Conservation (phyloP, 1,140 invertebrate genomes). For the Diuraphis noxia region DNA sequence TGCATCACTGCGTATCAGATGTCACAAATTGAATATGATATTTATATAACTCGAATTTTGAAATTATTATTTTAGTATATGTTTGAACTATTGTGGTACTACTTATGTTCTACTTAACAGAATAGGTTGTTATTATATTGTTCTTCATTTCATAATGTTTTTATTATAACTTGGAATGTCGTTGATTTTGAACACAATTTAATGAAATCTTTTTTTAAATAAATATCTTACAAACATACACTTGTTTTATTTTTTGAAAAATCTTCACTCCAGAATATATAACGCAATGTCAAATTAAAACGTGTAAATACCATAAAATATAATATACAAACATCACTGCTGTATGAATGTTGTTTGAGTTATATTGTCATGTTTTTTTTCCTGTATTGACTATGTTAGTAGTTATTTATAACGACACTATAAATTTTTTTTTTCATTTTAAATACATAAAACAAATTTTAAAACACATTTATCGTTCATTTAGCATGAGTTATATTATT, state of each 20-base stretch:
- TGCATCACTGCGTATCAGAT: neutral
- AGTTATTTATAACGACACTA: constrained; percentile 1
- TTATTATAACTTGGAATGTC: neutral
- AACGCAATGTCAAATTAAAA: neutral
- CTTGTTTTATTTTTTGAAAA: neutral
- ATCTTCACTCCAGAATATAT: neutral
- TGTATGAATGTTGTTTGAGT: neutral
- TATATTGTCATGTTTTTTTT: neutral
- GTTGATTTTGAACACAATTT: neutral
- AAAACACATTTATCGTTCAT: neutral
- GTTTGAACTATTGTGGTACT: neutral
- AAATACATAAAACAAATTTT: constrained; percentile 22
- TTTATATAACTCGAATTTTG: neutral
- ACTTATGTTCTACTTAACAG: neutral
- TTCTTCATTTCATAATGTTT: neutral
- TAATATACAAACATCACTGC: neutral
- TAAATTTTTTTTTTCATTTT: constrained; percentile 7
- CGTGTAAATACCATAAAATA: neutral
- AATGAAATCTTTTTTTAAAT: neutral
- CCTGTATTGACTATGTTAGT: neutral
- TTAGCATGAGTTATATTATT: constrained; percentile 25
- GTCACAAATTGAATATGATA: neutral
- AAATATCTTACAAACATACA: neutral
- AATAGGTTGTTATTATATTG: neutral
- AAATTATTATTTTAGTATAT: too few relatives aligned